These are phyloP conservation scores for Aphis craccivora DNA, from an alignment of 1,140 invertebrate species.

Conservation along the genomic window DNA sequence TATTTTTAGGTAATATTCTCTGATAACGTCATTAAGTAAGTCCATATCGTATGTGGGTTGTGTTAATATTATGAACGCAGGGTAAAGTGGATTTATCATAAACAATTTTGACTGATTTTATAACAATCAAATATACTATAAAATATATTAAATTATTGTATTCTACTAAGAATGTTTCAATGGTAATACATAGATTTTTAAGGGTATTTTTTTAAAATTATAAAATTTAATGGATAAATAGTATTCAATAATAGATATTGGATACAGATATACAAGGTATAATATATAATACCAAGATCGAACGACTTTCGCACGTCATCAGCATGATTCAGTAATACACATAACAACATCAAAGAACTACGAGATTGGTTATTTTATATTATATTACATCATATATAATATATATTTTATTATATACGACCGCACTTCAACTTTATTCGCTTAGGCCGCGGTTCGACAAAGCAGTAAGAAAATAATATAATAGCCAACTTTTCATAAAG, in stretches of 20 bases:
- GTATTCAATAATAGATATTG: neutral
- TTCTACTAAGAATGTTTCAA: neutral
- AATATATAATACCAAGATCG: neutral
- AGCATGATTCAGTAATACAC: neutral
- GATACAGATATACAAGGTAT: neutral
- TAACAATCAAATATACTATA: no score
- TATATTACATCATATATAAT: neutral
- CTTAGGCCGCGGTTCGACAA: neutral
- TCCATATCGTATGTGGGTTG: no score
- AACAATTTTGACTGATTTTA: no score
- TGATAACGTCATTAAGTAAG: no score
- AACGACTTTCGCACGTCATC: neutral
- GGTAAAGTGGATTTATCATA: no score
- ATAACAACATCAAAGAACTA: constrained; percentile 16
- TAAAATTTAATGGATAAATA: neutral
- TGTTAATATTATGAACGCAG: no score
- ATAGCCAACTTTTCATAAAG: constrained; percentile 26
- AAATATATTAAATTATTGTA: neutral
- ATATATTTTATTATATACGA: neutral
- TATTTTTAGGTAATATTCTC: no score
- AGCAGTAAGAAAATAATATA: neutral
- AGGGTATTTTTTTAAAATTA: neutral
- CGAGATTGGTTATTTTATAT: constrained; percentile 5
- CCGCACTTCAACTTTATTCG: neutral
- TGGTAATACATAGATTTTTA: neutral